Evolutionary conservation across 1,140 invertebrate species (phyloP), one percentile per base, ranked within the genome.

Genomic region (Brachionus manjavacas): DNA sequence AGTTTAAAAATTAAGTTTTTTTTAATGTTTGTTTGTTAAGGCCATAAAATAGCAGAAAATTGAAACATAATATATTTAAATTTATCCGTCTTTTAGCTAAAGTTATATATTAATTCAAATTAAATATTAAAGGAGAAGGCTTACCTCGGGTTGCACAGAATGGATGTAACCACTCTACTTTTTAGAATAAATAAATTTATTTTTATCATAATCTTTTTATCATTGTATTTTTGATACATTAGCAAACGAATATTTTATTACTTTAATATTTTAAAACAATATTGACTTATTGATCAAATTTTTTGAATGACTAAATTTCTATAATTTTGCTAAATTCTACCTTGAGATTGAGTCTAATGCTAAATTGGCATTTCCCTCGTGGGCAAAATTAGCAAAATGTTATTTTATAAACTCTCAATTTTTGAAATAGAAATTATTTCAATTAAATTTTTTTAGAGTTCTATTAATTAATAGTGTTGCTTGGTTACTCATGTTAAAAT

Each of bases 381-480:
- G 52, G 52, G 52, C 20, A 60, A 52, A 60, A 60, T 60, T 60
- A 60, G 16, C 52, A 60, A 23, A 60, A 60, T 60, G n/a, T 60
- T 60, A 60, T 60, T 46, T 46, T 46, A 35, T n/a, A 46, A 46
- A 46, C 43, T 60, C 52, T 60, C 16, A 60, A 60, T 60, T 60
- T 60, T 60, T 52, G 16, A 60, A 60, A 60, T 23, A 20, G 20
- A 60, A 60, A 60, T 60, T 60, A 60, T 23, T 60, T 60, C 52
- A 60, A 60, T 60, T 39, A 72, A 68, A 72, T 23, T 16, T 72
- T 46, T 72, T 16, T 41, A 72, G 66, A 31, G 66, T 68, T 72
- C 68, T 41, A 43, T 41, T 72, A 72, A 41, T 72, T 72, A 72
- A 72, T 72, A 41, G 31, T 41, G 68, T 72, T 72, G 68, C 68